These are phyloP conservation scores for Campoplex nolae DNA, from an alignment of 2,888 invertebrate genomes.

Conservation along the genomic window DNA sequence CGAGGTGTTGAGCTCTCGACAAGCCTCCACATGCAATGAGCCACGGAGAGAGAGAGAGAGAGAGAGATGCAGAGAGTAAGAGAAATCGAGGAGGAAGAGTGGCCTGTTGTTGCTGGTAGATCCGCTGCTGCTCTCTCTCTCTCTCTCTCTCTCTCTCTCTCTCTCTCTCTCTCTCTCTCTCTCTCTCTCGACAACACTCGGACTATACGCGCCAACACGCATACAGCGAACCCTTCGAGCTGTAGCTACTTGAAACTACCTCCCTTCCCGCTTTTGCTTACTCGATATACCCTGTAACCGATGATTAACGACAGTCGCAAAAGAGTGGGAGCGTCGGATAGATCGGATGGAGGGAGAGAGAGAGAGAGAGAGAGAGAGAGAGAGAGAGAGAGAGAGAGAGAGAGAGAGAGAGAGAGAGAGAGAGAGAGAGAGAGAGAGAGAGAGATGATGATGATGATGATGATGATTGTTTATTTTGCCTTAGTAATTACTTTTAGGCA, in stretches of 20 bases:
- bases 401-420: not conserved
- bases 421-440: not conserved
- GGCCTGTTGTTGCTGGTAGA: constrained; percentile 9
- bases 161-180: not conserved
- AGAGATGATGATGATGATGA: too few relatives aligned
- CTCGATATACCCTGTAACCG: constrained; percentile 23
- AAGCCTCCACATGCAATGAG: constrained; percentile 25
- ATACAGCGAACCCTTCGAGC: constrained; percentile 35
- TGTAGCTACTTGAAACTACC: constrained; percentile 50
- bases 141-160: constrained; percentile 6
- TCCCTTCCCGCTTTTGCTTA: not conserved
- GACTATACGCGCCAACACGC: constrained; percentile 25
- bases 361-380: constrained; percentile 4
- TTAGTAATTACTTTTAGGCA: too few relatives aligned
- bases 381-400: not conserved
- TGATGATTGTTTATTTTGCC: too few relatives aligned
- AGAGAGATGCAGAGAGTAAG: not conserved
- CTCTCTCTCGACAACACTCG: constrained; percentile 6
- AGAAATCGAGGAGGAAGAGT: constrained; percentile 9
- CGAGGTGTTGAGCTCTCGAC: constrained; percentile 63
- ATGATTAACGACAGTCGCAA: constrained; percentile 68
- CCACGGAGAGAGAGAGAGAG: constrained; percentile 8
- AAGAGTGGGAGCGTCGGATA: constrained; percentile 4
- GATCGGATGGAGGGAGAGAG: not conserved
- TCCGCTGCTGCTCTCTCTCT: not conserved